Evolutionary conservation across 1,140 invertebrate genomes (phyloP), one percentile per base, ranked within the genome.

Genomic region (Calephelis nemesis): DNA sequence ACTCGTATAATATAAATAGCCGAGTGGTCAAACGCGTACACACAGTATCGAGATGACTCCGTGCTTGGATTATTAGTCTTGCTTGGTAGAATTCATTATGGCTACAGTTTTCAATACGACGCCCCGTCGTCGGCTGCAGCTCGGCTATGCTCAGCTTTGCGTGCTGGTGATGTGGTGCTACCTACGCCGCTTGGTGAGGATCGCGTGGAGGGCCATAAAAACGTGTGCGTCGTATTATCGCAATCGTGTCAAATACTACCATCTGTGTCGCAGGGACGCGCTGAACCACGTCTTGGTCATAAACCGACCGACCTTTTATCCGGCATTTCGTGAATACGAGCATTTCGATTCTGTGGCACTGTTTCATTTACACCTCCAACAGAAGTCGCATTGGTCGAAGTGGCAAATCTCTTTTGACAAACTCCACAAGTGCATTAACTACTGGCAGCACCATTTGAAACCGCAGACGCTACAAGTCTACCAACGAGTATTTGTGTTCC

Each of bases 181-280:
- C 49, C 49, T 52, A 15, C 49, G 49, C 13, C 49, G 49, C 49
- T 52, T 8, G 5, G 0, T 52, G 13, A 52, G 5, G 13, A 52
- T 15, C 49, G n/a, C 49, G 13, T 52, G 49, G 49, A 52, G 49
- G 13, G 13, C 7, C 49, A 52, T 52, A 15, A 52, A 52, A 15
- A 52, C 49, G 49, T 15, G 49, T 52, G 49, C 13, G 49, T 8
- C 13, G 49, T 52, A 15, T 15, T 52, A 52, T 52, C 13, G 49
- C 49, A 52, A 52, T 52, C 13, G 49, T 52, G 13, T 52, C 49
- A 50, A 50, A 50, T 50, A 50, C 13, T 50, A 50, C 49, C 49
- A 7, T 5, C 49, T 50, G 49, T 50, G 49, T 50, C 49, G 49
- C n/a, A 50, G 49, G 49, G 49, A 50, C 49, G 49, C 49, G 7